Evolutionary conservation across 2,888 invertebrate genomes (phyloP), one percentile per base, ranked within the genome.

Genomic region (Anodontia alba): DNA sequence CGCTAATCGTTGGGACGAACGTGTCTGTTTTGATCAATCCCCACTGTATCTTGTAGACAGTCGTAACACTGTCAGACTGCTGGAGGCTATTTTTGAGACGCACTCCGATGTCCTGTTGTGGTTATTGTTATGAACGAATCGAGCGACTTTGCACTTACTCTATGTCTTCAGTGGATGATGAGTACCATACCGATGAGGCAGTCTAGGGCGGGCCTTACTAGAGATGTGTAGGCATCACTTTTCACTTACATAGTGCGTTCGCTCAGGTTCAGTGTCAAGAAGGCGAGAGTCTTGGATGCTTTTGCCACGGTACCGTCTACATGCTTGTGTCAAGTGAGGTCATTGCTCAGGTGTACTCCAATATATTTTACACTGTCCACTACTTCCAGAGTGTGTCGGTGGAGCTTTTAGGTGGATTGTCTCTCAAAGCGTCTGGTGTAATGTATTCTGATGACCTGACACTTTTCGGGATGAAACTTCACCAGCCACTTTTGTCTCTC

Each of bases 381-480:
- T 26, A 57, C 5, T 26, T 26, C 57, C 23, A 57, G 57, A 8
- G 29, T 57, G 29, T 57, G 57, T 15, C 57, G 3, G 15, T 57
- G 57, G 57, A 57, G 57, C 29, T 23, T 26, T 17, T 57, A 57
- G 57, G 7, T 57, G 23, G 57, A 57, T 29, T 57, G 57, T 57
- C 57, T 57, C 57, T 57, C 26, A 57, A 57, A 57, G 57, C 57
- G 57, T 57, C 29, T 57, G 23, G 10, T 57, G 57, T 3, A 15
- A 23, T 57, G 5, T 7, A 26, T 57, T 26, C 23, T 57, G 57
- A 26, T 57, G 23, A 57, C 57, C 57, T 57, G 57, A 57, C 29
- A 57, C 57, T 26, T n/a, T 26, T 57, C 57, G 10, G 57, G 57
- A 57, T 57, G 57, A 57, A 57, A 57, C 57, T 57, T 57, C 23